Conservation (phyloP, 1,140 invertebrate genomes). For the Drosophila kepulauana region DNA sequence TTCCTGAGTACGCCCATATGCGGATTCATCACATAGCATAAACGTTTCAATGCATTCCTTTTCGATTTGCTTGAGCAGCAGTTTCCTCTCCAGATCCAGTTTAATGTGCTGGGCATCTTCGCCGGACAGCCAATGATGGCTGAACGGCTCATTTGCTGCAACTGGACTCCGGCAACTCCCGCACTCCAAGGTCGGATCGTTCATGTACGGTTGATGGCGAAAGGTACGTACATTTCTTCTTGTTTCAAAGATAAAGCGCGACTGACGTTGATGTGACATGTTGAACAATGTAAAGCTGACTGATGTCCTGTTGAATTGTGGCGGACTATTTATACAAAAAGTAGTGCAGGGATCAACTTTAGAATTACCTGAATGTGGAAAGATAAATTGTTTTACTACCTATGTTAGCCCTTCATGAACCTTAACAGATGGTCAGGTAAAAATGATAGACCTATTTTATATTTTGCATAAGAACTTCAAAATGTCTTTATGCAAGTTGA, state of each 20-base stretch:
- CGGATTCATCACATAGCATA: constrained; percentile 62
- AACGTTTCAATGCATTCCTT: constrained; percentile 51
- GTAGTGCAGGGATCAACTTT: neutral
- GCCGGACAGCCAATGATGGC: constrained; percentile 52
- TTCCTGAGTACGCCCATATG: constrained; percentile 41
- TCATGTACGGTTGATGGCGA: constrained; percentile 49
- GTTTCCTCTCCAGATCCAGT: constrained; percentile 27
- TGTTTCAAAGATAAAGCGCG: constrained; percentile 57
- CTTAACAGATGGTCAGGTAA: neutral
- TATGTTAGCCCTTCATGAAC: neutral
- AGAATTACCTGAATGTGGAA: neutral
- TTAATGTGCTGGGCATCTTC: constrained; percentile 34
- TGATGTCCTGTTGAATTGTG: neutral
- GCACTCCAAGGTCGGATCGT: constrained; percentile 39
- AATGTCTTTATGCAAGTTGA: no score
- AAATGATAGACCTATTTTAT: no score
- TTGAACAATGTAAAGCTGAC: neutral
- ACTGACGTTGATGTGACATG: constrained; percentile 50
- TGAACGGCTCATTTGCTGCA: constrained; percentile 44
- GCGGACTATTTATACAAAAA: neutral
- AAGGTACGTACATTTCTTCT: constrained; percentile 39
- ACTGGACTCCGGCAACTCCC: constrained; percentile 47
- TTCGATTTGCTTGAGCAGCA: constrained; percentile 52
- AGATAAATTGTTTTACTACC: neutral
- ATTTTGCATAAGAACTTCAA: no score